phyloP scores from a whole-genome alignment of 1,140 invertebrate species.

The Camponotus floridanus region DNA sequence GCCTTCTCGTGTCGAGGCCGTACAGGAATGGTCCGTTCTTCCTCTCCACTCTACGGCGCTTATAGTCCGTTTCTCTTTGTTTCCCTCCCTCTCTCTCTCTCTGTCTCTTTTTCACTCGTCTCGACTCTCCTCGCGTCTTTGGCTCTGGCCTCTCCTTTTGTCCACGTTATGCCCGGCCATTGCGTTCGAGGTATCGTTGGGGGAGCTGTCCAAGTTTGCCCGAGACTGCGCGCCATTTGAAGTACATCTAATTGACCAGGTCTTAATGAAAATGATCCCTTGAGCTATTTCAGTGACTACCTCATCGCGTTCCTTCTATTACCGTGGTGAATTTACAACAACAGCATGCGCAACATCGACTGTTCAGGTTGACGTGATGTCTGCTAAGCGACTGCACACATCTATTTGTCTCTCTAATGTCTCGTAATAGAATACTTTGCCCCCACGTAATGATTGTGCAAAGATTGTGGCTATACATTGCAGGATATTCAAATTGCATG shows the following conservation, averaged over 20 bases:
- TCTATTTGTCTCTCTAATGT: constrained; percentile 29
- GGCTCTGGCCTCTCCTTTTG: constrained; percentile 47
- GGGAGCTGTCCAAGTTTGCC: constrained; percentile 72
- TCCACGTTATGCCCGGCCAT: constrained; percentile 54
- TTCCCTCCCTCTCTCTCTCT: constrained; percentile 33
- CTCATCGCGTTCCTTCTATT: constrained; percentile 39
- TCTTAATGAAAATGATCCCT: constrained; percentile 78
- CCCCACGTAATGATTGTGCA: not conserved
- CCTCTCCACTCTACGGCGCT: constrained; percentile 36
- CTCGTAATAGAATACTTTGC: not conserved
- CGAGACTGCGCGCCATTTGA: constrained; percentile 70
- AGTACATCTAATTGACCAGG: constrained; percentile 76
- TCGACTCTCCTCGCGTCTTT: constrained; percentile 28
- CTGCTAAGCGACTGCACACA: not conserved
- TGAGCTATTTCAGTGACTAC: constrained; percentile 21
- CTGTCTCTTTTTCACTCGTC: constrained; percentile 14
- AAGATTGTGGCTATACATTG: not conserved
- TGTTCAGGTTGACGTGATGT: constrained; percentile 43
- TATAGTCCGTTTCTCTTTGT: constrained; percentile 16
- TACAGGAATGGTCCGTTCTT: constrained; percentile 73
- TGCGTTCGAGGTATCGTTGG: constrained; percentile 49
- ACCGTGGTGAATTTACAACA: constrained; percentile 19
- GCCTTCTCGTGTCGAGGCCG: constrained; percentile 78
- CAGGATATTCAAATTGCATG: not conserved
- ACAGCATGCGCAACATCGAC: constrained; percentile 26